phyloP scores from a whole-genome alignment of 2,888 invertebrate species.

The Yponomeuta sedellus region DNA sequence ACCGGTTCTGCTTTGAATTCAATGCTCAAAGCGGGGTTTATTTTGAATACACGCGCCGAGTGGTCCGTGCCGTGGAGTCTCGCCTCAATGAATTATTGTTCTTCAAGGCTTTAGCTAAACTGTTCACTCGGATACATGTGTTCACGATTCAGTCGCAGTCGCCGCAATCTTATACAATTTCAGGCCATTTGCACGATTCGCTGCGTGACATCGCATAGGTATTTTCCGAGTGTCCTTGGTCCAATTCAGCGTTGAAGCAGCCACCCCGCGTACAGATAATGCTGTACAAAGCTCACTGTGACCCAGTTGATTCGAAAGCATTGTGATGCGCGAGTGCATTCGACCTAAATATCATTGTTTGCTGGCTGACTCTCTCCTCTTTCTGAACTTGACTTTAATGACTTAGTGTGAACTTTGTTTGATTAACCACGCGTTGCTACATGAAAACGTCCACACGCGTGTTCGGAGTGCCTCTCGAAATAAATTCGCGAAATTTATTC shows the following conservation, averaged over 20 bases:
- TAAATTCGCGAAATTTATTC: slow-evolving; percentile 36
- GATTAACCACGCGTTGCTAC: background rate
- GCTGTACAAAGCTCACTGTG: slow-evolving; percentile 47
- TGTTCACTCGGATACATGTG: background rate
- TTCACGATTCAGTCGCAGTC: background rate
- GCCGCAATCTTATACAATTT: background rate
- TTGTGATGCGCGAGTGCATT: slow-evolving; percentile 41
- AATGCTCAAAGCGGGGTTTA: slow-evolving; percentile 65
- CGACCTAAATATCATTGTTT: slow-evolving; percentile 45
- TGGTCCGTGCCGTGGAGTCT: slow-evolving; percentile 32
- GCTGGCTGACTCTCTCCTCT: slow-evolving; percentile 21
- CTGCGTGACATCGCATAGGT: background rate
- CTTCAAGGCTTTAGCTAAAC: slow-evolving; percentile 13
- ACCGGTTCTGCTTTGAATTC: slow-evolving; percentile 45
- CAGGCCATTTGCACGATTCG: background rate
- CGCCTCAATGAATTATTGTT: slow-evolving; percentile 23
- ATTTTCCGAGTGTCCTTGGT: slow-evolving; percentile 32
- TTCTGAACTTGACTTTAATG: slow-evolving; percentile 9
- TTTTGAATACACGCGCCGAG: slow-evolving; percentile 42
- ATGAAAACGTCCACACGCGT: slow-evolving; percentile 4
- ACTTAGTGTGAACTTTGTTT: background rate
- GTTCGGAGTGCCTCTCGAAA: background rate
- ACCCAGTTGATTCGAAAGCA: slow-evolving; percentile 47
- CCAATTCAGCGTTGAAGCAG: slow-evolving; percentile 38
- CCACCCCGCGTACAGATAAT: slow-evolving; percentile 23